A percentile compares a stretch with the other conserved stretches of the same genome.
These are phyloP conservation scores for Eulemur coronatus DNA, from an alignment of 2,797 vertebrate species.

Conservation along the genomic window DNA sequence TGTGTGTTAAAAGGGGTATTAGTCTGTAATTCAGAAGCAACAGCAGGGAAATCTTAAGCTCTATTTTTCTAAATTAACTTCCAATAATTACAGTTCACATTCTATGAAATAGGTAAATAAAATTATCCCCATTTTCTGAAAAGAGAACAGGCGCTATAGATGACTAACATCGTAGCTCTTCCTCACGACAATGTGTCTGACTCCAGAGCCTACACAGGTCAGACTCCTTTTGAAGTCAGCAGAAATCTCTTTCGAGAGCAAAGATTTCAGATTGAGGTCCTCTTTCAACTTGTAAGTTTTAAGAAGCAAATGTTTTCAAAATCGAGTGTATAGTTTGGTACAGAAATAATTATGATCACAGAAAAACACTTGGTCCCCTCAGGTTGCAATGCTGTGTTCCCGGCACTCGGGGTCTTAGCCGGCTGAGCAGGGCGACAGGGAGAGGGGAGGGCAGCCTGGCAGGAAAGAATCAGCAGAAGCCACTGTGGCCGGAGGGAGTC, in stretches of 20 bases:
- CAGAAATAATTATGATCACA: background rate
- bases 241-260: background rate
- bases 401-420: background rate
- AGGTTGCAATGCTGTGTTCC: rapidly evolving
- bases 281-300: background rate
- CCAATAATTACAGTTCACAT: background rate
- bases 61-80: background rate
- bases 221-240: background rate
- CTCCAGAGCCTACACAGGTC: background rate
- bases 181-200: background rate
- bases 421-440: rapidly evolving
- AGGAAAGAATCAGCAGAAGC: rapidly evolving
- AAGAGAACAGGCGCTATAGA: background rate
- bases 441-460: rapidly evolving
- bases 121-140: background rate
- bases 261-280: background rate
- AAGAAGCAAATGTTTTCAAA: background rate
- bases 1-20: background rate
- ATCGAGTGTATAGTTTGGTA: no score
- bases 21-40: background rate
- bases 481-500: rapidly evolving
- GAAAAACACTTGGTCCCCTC: background rate
- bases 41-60: background rate
- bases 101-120: background rate
- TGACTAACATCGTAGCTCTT: rapidly evolving